Evolutionary conservation across 2,113 vertebrate species (phyloP).

Genomic region (Pseudorhombus dupliciocellatus): DNA sequence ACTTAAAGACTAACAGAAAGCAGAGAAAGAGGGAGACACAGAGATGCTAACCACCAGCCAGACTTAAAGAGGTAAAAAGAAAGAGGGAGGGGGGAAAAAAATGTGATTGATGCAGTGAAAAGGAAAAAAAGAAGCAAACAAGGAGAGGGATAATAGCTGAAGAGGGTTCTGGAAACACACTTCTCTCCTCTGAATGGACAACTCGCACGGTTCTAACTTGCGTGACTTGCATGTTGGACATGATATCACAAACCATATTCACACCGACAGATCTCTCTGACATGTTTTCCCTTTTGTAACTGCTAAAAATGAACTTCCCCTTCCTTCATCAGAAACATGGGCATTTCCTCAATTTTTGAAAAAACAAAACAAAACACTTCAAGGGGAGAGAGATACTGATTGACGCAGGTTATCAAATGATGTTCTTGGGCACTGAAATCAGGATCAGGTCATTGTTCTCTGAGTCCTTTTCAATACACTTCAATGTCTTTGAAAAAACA

Average conservation of each 20-base stretch:
- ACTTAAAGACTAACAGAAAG: slow-evolving; percentile 80
- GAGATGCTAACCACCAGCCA: slow-evolving; percentile 72
- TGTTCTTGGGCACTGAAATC: slow-evolving; percentile 24
- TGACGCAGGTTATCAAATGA: slow-evolving; percentile 7
- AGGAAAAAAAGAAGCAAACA: slow-evolving; percentile 27
- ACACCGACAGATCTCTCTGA: neutral
- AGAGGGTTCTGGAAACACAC: slow-evolving; percentile 59
- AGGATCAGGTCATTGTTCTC: neutral
- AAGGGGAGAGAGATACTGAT: slow-evolving; percentile 28
- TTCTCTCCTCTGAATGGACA: slow-evolving; percentile 39
- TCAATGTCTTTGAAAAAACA: slow-evolving; percentile 15
- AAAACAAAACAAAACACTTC: slow-evolving; percentile 54
- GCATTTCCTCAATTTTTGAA: slow-evolving; percentile 32
- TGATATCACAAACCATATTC: slow-evolving; percentile 1
- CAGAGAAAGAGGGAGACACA: slow-evolving; percentile 70
- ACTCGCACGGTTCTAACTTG: slow-evolving; percentile 39
- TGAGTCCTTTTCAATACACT: slow-evolving; percentile 47
- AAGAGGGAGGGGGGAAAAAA: slow-evolving; percentile 32
- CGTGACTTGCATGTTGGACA: slow-evolving; percentile 4
- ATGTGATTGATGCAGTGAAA: slow-evolving; percentile 54
- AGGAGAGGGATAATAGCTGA: slow-evolving; percentile 58
- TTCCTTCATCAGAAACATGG: slow-evolving; percentile 56
- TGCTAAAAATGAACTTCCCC: too few species aligned
- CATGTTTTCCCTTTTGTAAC: slow-evolving; percentile 19
- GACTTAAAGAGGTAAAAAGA: slow-evolving; percentile 71